phyloP scores from a whole-genome alignment of 2,888 invertebrate genomes.

The Agrypnus murinus region DNA sequence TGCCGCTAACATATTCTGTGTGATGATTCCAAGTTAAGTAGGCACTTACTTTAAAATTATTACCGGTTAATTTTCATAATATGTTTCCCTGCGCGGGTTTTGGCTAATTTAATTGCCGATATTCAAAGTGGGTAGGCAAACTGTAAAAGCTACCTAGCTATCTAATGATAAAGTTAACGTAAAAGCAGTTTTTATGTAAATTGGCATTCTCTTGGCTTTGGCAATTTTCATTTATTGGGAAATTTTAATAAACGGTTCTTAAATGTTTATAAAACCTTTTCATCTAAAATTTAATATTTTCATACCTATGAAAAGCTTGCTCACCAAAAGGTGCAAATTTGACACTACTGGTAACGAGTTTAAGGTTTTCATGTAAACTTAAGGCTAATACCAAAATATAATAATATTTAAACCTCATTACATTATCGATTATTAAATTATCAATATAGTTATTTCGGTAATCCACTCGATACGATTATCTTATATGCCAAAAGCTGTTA shows the following conservation, averaged over 20 bases:
- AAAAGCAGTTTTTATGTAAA: background rate
- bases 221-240: background rate
- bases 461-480: too few relatives aligned
- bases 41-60: constrained; percentile 55
- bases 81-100: constrained; percentile 47
- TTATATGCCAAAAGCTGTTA: too few relatives aligned
- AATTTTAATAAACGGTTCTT: too few relatives aligned
- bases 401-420: too few relatives aligned
- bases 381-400: too few relatives aligned
- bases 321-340: too few relatives aligned
- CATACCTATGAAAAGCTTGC: too few relatives aligned
- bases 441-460: too few relatives aligned
- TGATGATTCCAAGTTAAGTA: constrained; percentile 55
- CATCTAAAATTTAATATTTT: too few relatives aligned
- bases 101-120: constrained; percentile 50
- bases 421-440: too few relatives aligned
- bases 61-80: constrained; percentile 53
- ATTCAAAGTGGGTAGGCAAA: constrained; percentile 40
- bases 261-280: background rate
- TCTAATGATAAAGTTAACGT: constrained; percentile 11
- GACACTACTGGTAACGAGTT: too few relatives aligned
- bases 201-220: background rate
- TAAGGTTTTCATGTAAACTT: too few relatives aligned
- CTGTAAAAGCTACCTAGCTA: constrained; percentile 36
- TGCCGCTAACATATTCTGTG: constrained; percentile 60